Percentiles rank a stretch among this genome's conserved stretches.
These are phyloP conservation scores for Coreius guichenoti DNA, from an alignment of 2,797 vertebrate species.

Conservation along the genomic window DNA sequence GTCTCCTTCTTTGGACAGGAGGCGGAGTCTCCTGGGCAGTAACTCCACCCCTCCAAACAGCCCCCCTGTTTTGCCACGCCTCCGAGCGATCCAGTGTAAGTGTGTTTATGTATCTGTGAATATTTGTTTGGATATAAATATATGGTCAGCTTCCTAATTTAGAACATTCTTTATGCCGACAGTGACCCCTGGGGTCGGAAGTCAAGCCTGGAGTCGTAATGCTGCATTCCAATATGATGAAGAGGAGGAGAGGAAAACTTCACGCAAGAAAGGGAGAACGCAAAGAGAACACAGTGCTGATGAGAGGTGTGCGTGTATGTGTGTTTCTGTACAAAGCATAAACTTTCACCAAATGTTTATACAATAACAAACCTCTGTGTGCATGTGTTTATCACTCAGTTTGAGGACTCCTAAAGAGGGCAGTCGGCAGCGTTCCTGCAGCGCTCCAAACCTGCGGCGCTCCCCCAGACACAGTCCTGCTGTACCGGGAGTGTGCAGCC, in stretches of 20 bases:
- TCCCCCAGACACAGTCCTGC: conserved; percentile 87
- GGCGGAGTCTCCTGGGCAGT: conserved; percentile 86
- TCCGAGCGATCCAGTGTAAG: conserved; percentile 97
- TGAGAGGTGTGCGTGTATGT: conserved; percentile 80
- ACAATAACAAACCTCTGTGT: neutral
- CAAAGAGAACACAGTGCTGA: conserved; percentile 88
- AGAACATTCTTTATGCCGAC: conserved; percentile 46
- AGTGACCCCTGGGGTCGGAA: conserved; percentile 90
- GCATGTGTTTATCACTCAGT: conserved; percentile 69
- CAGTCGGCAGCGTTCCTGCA: conserved; percentile 92
- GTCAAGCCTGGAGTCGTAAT: conserved; percentile 83
- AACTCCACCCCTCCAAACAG: conserved; percentile 91
- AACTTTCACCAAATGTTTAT: conserved; percentile 12
- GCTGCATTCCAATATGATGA: conserved; percentile 83
- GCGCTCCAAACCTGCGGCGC: conserved; percentile 91
- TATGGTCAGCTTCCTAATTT: neutral
- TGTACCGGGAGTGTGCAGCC: conserved; percentile 91
- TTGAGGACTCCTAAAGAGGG: conserved; percentile 87
- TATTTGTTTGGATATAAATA: neutral
- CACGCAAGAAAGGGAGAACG: conserved; percentile 89
- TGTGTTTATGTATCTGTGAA: conserved; percentile 7
- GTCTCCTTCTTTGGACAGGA: conserved; percentile 93
- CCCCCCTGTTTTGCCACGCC: conserved; percentile 91
- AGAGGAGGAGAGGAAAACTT: conserved; percentile 86
- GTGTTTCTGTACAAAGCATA: neutral